phyloP scores from a whole-genome alignment of 2,888 invertebrate genomes.

The Acronicta alni region DNA sequence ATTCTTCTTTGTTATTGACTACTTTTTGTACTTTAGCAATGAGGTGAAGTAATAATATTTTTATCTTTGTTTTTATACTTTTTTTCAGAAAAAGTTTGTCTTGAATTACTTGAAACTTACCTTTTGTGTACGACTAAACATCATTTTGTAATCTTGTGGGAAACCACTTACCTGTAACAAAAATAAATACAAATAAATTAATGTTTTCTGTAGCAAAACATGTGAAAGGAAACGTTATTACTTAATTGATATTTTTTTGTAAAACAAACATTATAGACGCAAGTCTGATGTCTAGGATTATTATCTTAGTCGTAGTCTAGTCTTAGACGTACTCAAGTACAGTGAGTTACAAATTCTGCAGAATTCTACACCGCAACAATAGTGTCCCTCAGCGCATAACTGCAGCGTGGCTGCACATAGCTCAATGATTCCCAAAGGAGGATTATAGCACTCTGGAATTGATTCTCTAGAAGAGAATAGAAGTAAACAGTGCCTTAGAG shows the following conservation, averaged over 20 bases:
- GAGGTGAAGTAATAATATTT: constrained; percentile 15
- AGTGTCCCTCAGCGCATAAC: constrained; percentile 51
- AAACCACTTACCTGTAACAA: constrained; percentile 56
- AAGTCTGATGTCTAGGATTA: no score
- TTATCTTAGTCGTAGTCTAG: no score
- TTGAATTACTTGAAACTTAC: constrained; percentile 12
- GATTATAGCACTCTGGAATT: constrained; percentile 64
- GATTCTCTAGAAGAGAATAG: constrained; percentile 66
- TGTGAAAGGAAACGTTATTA: no score
- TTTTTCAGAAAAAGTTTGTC: neutral
- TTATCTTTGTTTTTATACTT: neutral
- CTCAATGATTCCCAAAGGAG: constrained; percentile 64
- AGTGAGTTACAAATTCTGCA: constrained; percentile 14
- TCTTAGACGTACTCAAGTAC: constrained; percentile 4
- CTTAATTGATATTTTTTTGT: no score
- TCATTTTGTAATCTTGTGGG: no score
- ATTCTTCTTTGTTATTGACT: constrained; percentile 52
- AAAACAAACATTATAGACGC: no score
- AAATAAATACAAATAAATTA: constrained; percentile 1
- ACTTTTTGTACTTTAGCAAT: constrained; percentile 32
- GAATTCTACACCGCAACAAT: constrained; percentile 46
- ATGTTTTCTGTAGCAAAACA: neutral
- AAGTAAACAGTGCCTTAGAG: constrained; percentile 66
- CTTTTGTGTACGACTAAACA: constrained; percentile 1
- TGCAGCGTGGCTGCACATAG: constrained; percentile 53